Conservation (phyloP, 1,140 invertebrate species). For the Ceratosolen fusciceps region DNA sequence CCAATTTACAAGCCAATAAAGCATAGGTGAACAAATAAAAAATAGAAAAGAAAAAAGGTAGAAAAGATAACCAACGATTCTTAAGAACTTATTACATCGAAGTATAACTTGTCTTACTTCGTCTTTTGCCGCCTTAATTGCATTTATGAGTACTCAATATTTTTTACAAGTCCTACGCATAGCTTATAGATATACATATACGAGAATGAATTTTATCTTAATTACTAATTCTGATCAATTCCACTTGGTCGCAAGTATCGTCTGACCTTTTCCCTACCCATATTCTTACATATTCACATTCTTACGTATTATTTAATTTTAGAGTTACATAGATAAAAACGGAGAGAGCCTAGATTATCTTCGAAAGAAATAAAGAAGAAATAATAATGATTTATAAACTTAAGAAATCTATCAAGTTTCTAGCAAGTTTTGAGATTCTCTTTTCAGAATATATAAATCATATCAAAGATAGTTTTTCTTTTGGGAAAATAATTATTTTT, state of each 20-base stretch:
- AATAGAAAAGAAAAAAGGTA: no score
- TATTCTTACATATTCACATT: no score
- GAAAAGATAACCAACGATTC: no score
- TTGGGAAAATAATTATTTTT: not conserved
- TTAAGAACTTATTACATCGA: no score
- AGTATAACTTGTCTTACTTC: no score
- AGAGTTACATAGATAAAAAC: no score
- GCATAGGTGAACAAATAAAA: no score
- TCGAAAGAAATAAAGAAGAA: not conserved
- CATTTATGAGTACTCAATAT: not conserved
- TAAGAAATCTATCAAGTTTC: no score
- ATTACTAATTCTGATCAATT: not conserved
- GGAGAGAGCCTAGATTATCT: not conserved
- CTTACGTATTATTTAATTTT: no score
- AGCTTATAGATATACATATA: not conserved
- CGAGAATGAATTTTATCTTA: not conserved
- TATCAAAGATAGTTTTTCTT: not conserved
- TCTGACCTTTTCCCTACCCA: constrained; percentile 39
- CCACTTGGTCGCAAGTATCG: not conserved
- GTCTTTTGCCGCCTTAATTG: not conserved
- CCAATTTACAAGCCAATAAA: no score
- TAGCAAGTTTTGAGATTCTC: not conserved
- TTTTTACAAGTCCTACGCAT: not conserved
- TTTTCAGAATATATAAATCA: not conserved
- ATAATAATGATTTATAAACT: not conserved